Evolutionary conservation across 2,888 invertebrate genomes (phyloP), one percentile per base, ranked within the genome.

Genomic region (Sthenelais limicola): DNA sequence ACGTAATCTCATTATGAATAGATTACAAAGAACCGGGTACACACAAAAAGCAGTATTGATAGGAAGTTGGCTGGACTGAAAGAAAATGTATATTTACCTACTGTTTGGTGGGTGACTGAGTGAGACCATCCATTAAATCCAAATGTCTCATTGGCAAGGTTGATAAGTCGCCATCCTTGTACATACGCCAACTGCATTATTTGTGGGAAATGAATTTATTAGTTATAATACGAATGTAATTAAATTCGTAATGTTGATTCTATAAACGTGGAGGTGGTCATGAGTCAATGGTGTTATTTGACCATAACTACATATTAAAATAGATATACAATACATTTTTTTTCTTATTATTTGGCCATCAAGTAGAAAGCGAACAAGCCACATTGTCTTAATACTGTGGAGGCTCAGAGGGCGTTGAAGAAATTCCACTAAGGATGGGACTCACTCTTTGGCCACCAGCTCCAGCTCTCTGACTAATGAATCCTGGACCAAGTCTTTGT

Each of bases 41-140:
- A 43, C 12, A 43, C 12, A 43, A 43, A 15, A 15, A 43, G n/a
- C 47, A 43, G 47, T 43, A 43, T n/a, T n/a, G n/a, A n/a, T n/a
- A 43, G n/a, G 12, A 43, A 43, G n/a, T 12, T 43, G 12, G 12
- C 47, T 43, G 12, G 47, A 43, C 47, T 43, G 47, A 43, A 43
- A 43, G 7, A 49, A n/a, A 21, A 5, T 43, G 4, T 49, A 15
- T 15, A 73, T 80, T 74, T 77, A 86, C 86, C 88, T 69, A 88
- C 85, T 32, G 87, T 87, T 71, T 88, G 87, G 51, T 85, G 81
- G 3, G 86, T 83, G 24, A 88, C 85, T 12, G 87, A 85, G 73
- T 88, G 88, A n/a, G 88, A 88, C 88, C 88, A 88, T 24, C 88
- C 88, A 82, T 88, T 88, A 77, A 87, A 88, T 28, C 88, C 88